phyloP scores from a whole-genome alignment of 2,888 invertebrate genomes.

The Lepidochrysops patricia region DNA sequence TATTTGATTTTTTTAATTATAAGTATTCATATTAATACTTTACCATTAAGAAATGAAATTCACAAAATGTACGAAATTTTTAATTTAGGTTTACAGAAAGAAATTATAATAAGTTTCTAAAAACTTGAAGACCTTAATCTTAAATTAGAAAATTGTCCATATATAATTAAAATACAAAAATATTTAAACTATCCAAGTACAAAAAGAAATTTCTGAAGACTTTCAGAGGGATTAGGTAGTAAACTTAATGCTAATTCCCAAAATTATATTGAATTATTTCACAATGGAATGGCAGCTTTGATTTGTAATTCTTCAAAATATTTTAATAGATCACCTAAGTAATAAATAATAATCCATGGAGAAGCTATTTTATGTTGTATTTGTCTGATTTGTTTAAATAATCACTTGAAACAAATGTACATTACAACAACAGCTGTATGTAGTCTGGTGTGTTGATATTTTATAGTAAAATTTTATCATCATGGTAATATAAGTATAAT shows the following conservation, averaged over 20 bases:
- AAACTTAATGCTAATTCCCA: no score
- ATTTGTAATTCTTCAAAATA: background rate
- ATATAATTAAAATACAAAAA: background rate
- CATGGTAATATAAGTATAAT: no score
- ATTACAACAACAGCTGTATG: no score
- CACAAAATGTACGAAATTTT: background rate
- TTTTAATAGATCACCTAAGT: no score
- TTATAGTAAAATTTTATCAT: no score
- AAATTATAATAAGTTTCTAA: background rate
- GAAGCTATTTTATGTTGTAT: no score
- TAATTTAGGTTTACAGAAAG: background rate
- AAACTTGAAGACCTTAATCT: background rate
- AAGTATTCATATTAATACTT: no score
- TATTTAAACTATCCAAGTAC: constrained; percentile 1
- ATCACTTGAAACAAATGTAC: no score
- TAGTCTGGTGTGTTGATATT: no score
- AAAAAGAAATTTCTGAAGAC: background rate
- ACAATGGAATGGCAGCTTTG: background rate
- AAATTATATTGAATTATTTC: background rate
- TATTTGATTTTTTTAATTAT: background rate
- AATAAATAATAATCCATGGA: no score
- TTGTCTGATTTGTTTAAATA: no score
- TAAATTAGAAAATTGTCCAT: background rate
- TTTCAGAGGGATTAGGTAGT: background rate
- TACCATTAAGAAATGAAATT: background rate